Percentiles rank a stretch among this genome's conserved stretches.
Evolutionary conservation across 2,113 vertebrate species (phyloP).

Genomic region (Trematomus loennbergii): DNA sequence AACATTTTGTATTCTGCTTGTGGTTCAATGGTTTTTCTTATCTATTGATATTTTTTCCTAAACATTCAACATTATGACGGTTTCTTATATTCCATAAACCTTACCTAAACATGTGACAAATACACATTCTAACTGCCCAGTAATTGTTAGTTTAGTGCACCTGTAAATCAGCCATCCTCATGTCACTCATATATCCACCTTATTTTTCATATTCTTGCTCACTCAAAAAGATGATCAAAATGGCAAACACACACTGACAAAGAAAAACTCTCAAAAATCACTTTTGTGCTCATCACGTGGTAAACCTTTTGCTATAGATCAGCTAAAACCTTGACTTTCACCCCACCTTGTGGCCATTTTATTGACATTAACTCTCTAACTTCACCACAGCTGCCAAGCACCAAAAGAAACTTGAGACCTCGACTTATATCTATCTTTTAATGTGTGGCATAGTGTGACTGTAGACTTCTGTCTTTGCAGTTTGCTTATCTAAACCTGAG

Average conservation of each 20-base stretch:
- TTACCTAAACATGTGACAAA: too few species aligned
- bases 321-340: neutral
- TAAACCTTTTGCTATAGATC: neutral
- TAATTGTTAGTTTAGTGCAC: too few species aligned
- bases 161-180: too few species aligned
- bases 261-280: neutral
- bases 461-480: neutral
- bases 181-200: too few species aligned
- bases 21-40: too few species aligned
- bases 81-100: too few species aligned
- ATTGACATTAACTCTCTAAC: neutral
- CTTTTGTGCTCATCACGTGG: neutral
- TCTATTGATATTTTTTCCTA: too few species aligned
- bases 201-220: too few species aligned
- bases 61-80: too few species aligned
- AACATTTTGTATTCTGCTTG: neutral
- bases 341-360: neutral
- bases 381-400: neutral
- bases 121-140: too few species aligned
- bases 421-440: neutral
- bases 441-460: neutral
- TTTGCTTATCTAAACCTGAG: neutral
- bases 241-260: neutral
- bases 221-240: neutral
- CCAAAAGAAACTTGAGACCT: neutral